Conservation (phyloP, 2,797 vertebrate species). For the Tragopan temminckii region DNA sequence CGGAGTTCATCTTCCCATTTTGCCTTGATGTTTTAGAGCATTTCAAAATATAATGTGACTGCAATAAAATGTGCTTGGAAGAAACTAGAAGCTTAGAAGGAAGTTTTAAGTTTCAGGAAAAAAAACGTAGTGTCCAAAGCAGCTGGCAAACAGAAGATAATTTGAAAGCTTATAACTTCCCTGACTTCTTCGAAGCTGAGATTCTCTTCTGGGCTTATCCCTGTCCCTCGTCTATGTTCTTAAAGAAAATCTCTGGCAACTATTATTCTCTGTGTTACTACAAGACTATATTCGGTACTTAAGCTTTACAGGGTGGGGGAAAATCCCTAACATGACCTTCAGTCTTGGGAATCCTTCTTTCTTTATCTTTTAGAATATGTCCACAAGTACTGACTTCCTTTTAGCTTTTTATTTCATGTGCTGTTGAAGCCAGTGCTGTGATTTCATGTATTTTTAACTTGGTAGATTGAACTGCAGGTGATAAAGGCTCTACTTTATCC, state of each 20-base stretch:
- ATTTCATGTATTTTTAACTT: conserved; percentile 32
- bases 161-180: conserved; percentile 10
- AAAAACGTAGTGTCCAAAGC: conserved; percentile 9
- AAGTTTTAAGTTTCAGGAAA: conserved; percentile 32
- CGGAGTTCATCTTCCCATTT: conserved; percentile 20
- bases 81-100: conserved; percentile 19
- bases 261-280: not conserved
- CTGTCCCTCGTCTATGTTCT: not conserved
- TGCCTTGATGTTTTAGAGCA: conserved; percentile 32
- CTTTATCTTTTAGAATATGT: conserved; percentile 44
- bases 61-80: conserved; percentile 35
- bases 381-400: not conserved
- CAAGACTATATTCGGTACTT: not conserved
- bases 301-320: conserved; percentile 1
- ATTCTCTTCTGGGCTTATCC: not conserved
- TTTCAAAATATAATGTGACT: conserved; percentile 31
- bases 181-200: not conserved
- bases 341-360: not conserved
- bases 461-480: conserved; percentile 21
- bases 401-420: conserved; percentile 41
- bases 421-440: not conserved
- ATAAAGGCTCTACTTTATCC: conserved; percentile 41
- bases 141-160: conserved; percentile 21
- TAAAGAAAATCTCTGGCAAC: conserved; percentile 28
- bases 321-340: not conserved